Evolutionary conservation across 1,140 invertebrate genomes (phyloP).

Genomic region (Aporrectodea caliginosa): DNA sequence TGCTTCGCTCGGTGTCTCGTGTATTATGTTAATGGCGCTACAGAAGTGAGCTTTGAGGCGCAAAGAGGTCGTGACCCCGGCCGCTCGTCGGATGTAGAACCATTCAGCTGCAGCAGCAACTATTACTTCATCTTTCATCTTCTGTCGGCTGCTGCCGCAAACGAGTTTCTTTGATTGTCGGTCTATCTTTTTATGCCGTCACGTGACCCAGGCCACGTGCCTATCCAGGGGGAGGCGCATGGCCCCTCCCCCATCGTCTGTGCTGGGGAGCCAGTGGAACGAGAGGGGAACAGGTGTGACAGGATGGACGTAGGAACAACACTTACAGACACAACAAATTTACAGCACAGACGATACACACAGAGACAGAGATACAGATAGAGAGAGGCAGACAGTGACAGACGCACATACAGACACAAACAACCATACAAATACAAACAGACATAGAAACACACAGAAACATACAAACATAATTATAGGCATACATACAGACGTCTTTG

Average conservation of each 20-base stretch:
- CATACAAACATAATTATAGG: not conserved
- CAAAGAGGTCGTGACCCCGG: not conserved
- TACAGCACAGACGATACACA: not conserved
- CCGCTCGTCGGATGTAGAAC: not conserved
- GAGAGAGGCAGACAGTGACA: not conserved
- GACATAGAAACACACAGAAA: not conserved
- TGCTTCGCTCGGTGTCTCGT: no score
- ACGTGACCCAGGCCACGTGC: not conserved
- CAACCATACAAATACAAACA: not conserved
- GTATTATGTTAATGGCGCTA: no score
- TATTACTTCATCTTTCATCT: not conserved
- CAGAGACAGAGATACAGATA: not conserved
- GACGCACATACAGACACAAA: not conserved
- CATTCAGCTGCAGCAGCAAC: not conserved
- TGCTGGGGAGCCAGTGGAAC: no score
- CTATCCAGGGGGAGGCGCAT: not conserved
- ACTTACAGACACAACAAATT: not conserved
- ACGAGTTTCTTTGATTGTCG: no score
- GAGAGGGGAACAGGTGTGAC: no score
- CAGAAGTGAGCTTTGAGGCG: not conserved
- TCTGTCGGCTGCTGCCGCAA: not conserved
- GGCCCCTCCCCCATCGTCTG: not conserved
- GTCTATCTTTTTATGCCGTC: no score
- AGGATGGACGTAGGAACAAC: no score
- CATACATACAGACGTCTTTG: not conserved